Conservation (phyloP, 2,888 invertebrate genomes). For the Diadegma fenestrale region DNA sequence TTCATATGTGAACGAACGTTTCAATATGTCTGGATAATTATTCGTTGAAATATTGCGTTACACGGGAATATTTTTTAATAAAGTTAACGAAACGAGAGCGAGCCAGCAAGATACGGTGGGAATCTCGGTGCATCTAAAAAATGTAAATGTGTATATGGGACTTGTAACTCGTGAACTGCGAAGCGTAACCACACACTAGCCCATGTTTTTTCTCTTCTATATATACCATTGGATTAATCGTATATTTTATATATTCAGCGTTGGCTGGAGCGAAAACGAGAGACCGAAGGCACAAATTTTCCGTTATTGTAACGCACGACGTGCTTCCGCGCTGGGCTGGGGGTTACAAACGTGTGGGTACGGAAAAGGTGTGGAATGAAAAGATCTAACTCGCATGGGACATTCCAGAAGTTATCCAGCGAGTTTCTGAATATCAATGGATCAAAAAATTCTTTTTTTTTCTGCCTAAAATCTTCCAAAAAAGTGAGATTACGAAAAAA, state of each 20-base stretch:
- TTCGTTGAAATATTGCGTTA: background rate
- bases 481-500: background rate
- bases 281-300: slow-evolving; percentile 69
- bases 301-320: slow-evolving; percentile 75
- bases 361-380: slow-evolving; percentile 37
- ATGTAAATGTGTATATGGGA: background rate
- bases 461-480: background rate
- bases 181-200: slow-evolving; percentile 29
- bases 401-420: background rate
- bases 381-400: slow-evolving; percentile 2
- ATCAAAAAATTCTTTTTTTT: background rate
- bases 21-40: slow-evolving; percentile 23
- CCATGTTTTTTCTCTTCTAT: slow-evolving; percentile 35
- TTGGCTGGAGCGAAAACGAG: slow-evolving; percentile 42
- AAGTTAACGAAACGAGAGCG: slow-evolving; percentile 4
- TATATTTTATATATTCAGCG: slow-evolving; percentile 51
- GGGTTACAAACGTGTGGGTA: slow-evolving; percentile 14
- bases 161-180: slow-evolving; percentile 49
- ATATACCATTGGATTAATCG: slow-evolving; percentile 52
- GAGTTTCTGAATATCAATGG: background rate
- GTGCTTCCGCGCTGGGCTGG: slow-evolving; percentile 28
- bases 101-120: background rate
- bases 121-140: slow-evolving; percentile 1
- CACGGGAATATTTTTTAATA: slow-evolving; percentile 18
- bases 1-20: background rate